phyloP scores from a whole-genome alignment of 1,140 invertebrate genomes.

The Drosophila jambulina region DNA sequence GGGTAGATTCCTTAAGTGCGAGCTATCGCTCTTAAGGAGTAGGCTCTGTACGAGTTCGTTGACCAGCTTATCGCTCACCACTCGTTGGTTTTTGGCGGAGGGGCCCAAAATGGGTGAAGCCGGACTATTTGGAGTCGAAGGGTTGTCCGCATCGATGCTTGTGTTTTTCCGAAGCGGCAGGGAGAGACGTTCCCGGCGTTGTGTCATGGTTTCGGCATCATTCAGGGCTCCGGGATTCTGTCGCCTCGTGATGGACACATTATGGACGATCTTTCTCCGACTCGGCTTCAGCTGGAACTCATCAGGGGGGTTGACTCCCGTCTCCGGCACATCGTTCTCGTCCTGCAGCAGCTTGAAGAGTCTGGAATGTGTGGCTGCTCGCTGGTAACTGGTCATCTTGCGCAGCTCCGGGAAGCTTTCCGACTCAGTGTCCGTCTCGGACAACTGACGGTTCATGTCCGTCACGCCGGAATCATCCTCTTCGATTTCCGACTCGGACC shows the following conservation, averaged over 20 bases:
- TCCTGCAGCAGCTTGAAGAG: conserved; percentile 89
- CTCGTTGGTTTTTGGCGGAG: conserved; percentile 56
- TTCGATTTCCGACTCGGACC: conserved; percentile 87
- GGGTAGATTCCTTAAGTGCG: conserved; percentile 86
- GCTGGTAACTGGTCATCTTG: conserved; percentile 88
- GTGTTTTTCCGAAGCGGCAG: conserved; percentile 84
- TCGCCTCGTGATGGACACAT: conserved; percentile 80
- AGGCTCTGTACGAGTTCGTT: conserved; percentile 87
- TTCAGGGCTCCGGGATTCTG: conserved; percentile 72
- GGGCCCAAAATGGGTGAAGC: conserved; percentile 85
- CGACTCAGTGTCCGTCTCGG: conserved; percentile 89
- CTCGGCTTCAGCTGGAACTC: conserved; percentile 79
- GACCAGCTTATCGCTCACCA: conserved; percentile 86
- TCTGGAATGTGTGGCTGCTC: conserved; percentile 90
- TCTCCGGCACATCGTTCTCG: conserved; percentile 86
- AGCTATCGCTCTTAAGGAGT: conserved; percentile 86
- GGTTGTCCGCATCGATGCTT: conserved; percentile 84
- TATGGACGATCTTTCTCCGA: conserved; percentile 75
- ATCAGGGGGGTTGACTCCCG: conserved; percentile 62
- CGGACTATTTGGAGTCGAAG: conserved; percentile 86
- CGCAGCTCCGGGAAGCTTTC: conserved; percentile 87
- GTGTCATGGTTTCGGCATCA: conserved; percentile 74
- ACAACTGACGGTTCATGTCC: conserved; percentile 89
- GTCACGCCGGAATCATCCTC: conserved; percentile 91
- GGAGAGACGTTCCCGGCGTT: conserved; percentile 79